Percentiles rank a stretch among this genome's conserved stretches.
Conservation (phyloP, 2,113 vertebrate species). For the Toxotes chatareus region DNA sequence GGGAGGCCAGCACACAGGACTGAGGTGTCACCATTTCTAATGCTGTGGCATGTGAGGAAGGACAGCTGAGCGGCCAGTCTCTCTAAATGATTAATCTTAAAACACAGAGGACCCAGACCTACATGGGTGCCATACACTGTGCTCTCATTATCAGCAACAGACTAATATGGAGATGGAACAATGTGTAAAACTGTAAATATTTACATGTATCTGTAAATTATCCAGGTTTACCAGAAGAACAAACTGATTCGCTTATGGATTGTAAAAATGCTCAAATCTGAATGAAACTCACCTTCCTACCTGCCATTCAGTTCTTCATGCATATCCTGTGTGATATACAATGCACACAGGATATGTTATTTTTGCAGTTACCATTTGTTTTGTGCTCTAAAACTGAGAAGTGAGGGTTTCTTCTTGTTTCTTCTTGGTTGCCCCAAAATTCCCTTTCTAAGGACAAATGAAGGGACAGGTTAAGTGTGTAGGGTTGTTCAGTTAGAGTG, state of each 20-base stretch:
- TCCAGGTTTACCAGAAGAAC: not conserved
- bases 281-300: not conserved
- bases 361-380: not conserved
- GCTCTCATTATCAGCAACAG: constrained; percentile 26
- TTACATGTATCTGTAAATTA: not conserved
- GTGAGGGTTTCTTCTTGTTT: not conserved
- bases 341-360: not conserved
- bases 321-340: not conserved
- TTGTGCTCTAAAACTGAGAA: constrained; percentile 1
- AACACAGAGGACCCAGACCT: constrained; percentile 52
- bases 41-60: constrained; percentile 76
- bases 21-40: constrained; percentile 82
- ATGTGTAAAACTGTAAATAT: constrained; percentile 4
- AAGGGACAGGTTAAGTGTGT: not conserved
- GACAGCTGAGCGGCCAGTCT: constrained; percentile 80
- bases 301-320: not conserved
- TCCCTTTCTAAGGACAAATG: not conserved
- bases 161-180: not conserved
- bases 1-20: constrained; percentile 54
- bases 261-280: not conserved
- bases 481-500: no score
- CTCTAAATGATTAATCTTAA: constrained; percentile 79
- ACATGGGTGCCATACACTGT: constrained; percentile 13
- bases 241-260: not conserved
- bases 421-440: no score